phyloP scores from a whole-genome alignment of 2,113 vertebrate genomes.

The Sakesphorus luctuosus region DNA sequence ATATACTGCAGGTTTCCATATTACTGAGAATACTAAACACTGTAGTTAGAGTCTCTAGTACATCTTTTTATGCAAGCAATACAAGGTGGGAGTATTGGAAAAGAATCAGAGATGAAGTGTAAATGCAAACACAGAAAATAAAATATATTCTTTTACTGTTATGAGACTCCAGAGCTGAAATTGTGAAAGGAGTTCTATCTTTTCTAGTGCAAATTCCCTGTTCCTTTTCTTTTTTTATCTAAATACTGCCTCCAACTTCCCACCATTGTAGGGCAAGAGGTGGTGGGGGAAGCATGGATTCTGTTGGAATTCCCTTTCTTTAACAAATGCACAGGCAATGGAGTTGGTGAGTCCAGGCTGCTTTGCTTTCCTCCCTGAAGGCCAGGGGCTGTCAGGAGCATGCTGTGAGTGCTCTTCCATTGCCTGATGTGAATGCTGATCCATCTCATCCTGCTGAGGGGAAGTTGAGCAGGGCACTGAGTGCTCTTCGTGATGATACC shows the following conservation, averaged over 20 bases:
- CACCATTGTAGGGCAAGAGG: background rate
- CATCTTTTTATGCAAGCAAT: background rate
- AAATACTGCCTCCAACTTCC: background rate
- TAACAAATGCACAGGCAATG: background rate
- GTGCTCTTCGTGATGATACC: background rate
- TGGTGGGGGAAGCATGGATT: background rate
- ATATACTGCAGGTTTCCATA: conserved; percentile 67
- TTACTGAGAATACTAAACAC: conserved; percentile 25
- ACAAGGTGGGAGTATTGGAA: background rate
- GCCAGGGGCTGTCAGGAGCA: background rate
- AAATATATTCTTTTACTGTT: background rate
- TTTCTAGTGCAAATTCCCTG: background rate
- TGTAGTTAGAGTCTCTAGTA: background rate
- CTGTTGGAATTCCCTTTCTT: background rate
- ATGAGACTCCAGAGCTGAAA: background rate
- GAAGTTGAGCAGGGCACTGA: background rate
- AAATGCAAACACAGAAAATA: background rate
- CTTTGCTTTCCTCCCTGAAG: background rate
- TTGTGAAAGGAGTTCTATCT: background rate
- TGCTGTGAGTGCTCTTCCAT: background rate
- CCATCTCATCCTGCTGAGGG: background rate
- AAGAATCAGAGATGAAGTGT: conserved; percentile 11
- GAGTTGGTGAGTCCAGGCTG: background rate
- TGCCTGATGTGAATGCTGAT: background rate
- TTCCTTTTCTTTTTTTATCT: background rate